phyloP scores from a whole-genome alignment of 2,797 vertebrate species.

The Falco naumanni region DNA sequence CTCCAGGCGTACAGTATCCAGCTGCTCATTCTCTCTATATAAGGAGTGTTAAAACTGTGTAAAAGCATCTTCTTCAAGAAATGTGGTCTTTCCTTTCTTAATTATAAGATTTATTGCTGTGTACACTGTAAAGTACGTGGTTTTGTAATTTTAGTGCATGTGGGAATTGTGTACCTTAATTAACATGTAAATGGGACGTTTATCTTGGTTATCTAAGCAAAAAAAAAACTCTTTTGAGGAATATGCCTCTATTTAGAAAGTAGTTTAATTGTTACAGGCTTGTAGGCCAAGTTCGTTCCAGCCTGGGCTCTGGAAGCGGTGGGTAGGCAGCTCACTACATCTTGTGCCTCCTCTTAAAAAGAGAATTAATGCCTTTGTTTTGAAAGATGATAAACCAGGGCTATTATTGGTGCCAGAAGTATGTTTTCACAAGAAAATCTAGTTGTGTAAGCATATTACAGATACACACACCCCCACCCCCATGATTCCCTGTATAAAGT shows the following conservation, averaged over 20 bases:
- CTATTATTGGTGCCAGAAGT: not conserved
- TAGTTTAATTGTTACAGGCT: slow-evolving; percentile 17
- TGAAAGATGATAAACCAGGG: not conserved
- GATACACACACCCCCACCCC: accelerated
- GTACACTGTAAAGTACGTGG: not conserved
- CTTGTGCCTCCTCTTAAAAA: not conserved
- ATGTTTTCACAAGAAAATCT: not conserved
- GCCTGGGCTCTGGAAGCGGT: not conserved
- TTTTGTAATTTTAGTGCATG: not conserved
- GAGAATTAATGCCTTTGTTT: not conserved
- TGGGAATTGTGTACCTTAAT: slow-evolving; percentile 49
- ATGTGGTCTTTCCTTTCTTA: not conserved
- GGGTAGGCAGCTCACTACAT: not conserved
- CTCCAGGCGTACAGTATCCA: not conserved
- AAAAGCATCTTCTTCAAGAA: not conserved
- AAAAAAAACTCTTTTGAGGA: slow-evolving; percentile 27
- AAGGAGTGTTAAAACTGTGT: not conserved
- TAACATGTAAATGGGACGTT: slow-evolving; percentile 62
- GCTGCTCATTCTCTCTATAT: not conserved
- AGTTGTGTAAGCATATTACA: not conserved
- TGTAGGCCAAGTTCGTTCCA: not conserved
- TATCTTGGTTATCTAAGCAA: slow-evolving; percentile 51
- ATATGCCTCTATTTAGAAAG: slow-evolving; percentile 10
- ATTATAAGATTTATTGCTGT: slow-evolving; percentile 33
- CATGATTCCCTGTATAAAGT: not conserved